Percentiles rank a stretch among this genome's conserved stretches.
phyloP scores from a whole-genome alignment of 2,797 vertebrate genomes.

The Coracias cyanogaster region DNA sequence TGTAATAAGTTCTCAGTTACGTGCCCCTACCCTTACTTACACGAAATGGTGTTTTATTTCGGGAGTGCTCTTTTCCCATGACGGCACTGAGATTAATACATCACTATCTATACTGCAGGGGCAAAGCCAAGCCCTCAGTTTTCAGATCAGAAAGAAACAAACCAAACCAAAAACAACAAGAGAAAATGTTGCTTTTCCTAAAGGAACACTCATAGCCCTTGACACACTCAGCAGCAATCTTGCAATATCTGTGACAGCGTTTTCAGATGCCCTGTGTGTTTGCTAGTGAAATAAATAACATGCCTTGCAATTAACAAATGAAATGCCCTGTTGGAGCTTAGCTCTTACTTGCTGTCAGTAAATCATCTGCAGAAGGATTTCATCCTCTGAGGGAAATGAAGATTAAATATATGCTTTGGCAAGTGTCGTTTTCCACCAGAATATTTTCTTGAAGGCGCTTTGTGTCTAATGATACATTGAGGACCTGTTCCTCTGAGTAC shows the following conservation, averaged over 20 bases:
- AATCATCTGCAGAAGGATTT: slow-evolving; percentile 32
- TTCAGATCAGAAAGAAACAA: not conserved
- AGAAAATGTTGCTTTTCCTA: not conserved
- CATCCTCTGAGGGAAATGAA: slow-evolving; percentile 17
- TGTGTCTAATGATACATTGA: not conserved
- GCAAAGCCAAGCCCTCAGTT: not conserved
- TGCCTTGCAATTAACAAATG: slow-evolving; percentile 54
- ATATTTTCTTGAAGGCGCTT: slow-evolving; percentile 43
- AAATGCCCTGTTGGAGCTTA: not conserved
- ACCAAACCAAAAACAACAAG: not conserved
- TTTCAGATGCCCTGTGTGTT: not conserved
- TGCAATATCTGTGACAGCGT: not conserved
- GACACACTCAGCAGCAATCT: not conserved
- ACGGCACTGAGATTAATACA: not conserved
- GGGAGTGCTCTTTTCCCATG: not conserved
- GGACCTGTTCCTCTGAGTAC: not conserved
- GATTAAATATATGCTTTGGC: slow-evolving; percentile 25
- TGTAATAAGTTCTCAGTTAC: not conserved
- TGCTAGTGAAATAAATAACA: slow-evolving; percentile 42
- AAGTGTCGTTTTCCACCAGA: slow-evolving; percentile 21
- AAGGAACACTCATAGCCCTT: not conserved
- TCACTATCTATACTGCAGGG: not conserved
- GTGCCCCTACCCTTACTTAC: not conserved
- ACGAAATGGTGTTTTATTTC: not conserved
- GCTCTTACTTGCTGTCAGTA: slow-evolving; percentile 16